Percentiles rank a stretch among this genome's conserved stretches.
These are phyloP conservation scores for Muscicapa striata DNA, from an alignment of 2,797 vertebrate species.

Conservation along the genomic window DNA sequence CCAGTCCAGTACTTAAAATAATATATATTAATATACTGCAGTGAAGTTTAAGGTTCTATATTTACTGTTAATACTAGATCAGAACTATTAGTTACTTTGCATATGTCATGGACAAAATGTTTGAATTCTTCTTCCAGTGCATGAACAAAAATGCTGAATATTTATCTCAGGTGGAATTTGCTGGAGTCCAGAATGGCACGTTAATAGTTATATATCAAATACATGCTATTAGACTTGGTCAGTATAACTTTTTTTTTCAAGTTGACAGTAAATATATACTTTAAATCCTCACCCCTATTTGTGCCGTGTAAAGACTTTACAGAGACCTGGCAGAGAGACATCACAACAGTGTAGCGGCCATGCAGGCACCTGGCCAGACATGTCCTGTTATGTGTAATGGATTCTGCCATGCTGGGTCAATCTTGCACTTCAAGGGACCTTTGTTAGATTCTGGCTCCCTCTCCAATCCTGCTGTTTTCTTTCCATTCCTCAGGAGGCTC, in stretches of 20 bases:
- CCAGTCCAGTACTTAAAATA: constrained; percentile 74
- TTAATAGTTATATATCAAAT: constrained; percentile 67
- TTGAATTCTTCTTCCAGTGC: constrained; percentile 68
- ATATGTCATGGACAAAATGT: constrained; percentile 69
- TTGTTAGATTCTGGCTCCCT: constrained; percentile 40
- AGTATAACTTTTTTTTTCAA: constrained; percentile 62
- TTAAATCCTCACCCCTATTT: constrained; percentile 72
- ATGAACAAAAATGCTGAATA: constrained; percentile 74
- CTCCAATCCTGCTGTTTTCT: constrained; percentile 33
- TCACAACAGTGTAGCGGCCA: neutral
- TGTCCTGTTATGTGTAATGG: neutral
- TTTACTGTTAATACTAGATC: constrained; percentile 75
- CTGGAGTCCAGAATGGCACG: constrained; percentile 76
- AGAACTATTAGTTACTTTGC: constrained; percentile 73
- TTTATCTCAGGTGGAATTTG: constrained; percentile 79
- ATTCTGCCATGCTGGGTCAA: neutral
- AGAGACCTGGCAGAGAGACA: constrained; percentile 31
- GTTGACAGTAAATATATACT: constrained; percentile 79
- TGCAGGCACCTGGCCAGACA: constrained; percentile 56
- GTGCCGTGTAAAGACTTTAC: constrained; percentile 55
- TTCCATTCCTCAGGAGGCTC: constrained; percentile 44
- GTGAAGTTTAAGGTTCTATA: constrained; percentile 76
- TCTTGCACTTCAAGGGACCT: constrained; percentile 40
- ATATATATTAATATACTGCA: constrained; percentile 63
- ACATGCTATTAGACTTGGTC: constrained; percentile 68